phyloP scores from a whole-genome alignment of 2,888 invertebrate species.

The Acronicta alni region DNA sequence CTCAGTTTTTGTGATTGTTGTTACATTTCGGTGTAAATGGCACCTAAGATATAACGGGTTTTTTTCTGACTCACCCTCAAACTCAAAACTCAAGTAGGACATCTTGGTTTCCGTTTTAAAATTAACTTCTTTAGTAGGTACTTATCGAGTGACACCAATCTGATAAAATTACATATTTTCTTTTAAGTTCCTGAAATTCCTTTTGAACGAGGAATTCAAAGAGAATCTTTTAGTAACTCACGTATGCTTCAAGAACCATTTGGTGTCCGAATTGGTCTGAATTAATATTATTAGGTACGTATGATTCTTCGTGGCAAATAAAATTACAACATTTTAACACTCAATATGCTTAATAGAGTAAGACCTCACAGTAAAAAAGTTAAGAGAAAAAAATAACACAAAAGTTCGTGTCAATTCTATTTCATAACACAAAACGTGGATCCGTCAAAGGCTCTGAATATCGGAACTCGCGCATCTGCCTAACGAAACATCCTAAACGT shows the following conservation, averaged over 20 bases:
- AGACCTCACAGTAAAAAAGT: conserved; percentile 26
- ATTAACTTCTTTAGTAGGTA: conserved; percentile 55
- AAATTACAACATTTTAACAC: not conserved
- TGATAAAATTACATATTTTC: conserved; percentile 8
- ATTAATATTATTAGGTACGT: no score
- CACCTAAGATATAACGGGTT: conserved; percentile 67
- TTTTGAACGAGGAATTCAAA: not conserved
- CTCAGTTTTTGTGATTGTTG: not conserved
- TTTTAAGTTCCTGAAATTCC: conserved; percentile 24
- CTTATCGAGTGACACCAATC: conserved; percentile 52
- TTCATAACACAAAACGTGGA: conserved; percentile 83
- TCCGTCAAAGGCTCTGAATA: conserved; percentile 86
- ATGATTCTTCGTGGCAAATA: not conserved
- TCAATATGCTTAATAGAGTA: conserved; percentile 12
- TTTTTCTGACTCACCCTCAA: conserved; percentile 77
- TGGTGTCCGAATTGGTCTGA: no score
- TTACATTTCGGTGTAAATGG: conserved; percentile 62
- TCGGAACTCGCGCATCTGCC: conserved; percentile 71
- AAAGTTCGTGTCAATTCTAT: conserved; percentile 81
- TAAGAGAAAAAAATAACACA: conserved; percentile 60
- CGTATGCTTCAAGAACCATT: no score
- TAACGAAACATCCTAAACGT: conserved; percentile 58
- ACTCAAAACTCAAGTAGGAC: conserved; percentile 68
- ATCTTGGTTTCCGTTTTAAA: conserved; percentile 67
- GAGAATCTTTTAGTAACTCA: no score